Conservation (phyloP, 1,140 invertebrate genomes). For the Oreohelix idahoensis region DNA sequence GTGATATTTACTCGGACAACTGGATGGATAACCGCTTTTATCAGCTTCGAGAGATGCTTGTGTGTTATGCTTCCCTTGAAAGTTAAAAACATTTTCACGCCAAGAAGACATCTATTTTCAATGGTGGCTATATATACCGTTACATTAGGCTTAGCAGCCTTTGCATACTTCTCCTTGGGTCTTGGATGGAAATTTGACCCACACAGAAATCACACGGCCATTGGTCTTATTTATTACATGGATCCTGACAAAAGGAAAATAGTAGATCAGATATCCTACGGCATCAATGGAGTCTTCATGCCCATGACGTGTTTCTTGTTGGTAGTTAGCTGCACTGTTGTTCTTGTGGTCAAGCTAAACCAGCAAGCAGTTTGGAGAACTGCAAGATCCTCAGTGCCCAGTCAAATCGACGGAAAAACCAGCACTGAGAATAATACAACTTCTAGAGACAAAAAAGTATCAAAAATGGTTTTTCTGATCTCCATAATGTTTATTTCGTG, state of each 20-base stretch:
- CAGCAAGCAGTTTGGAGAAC: neutral
- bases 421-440: neutral
- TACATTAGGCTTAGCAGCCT: neutral
- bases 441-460: neutral
- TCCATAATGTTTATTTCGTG: neutral
- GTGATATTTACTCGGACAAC: slow-evolving; percentile 1
- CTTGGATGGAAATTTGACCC: neutral
- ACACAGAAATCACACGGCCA: neutral
- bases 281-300: slow-evolving; percentile 4
- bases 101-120: neutral
- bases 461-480: neutral
- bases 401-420: neutral
- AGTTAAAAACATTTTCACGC: slow-evolving; percentile 2
- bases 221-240: neutral
- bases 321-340: neutral
- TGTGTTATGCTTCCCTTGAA: neutral
- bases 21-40: slow-evolving; percentile 11
- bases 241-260: neutral
- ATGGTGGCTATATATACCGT: neutral
- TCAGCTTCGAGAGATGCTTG: slow-evolving; percentile 3
- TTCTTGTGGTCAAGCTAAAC: neutral
- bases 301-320: neutral
- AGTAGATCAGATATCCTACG: neutral
- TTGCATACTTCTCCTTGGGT: neutral
- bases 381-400: neutral